phyloP scores from a whole-genome alignment of 2,797 vertebrate species.

The Molossus alvarezi region DNA sequence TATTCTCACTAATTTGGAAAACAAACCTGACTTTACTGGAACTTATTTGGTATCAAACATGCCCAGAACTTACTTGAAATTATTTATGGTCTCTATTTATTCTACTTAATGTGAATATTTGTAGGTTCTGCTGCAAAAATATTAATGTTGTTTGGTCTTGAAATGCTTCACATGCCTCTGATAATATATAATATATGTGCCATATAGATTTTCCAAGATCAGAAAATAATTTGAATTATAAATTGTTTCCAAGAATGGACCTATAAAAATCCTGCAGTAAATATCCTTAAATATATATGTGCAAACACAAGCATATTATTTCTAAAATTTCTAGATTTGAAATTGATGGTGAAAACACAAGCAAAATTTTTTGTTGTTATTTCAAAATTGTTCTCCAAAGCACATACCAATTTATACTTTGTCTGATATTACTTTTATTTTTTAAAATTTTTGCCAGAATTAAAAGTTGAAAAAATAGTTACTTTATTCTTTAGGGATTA shows the following conservation, averaged over 20 bases:
- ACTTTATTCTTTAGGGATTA: background rate
- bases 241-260: background rate
- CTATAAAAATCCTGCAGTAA: background rate
- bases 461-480: background rate
- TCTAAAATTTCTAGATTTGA: background rate
- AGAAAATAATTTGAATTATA: constrained; percentile 29
- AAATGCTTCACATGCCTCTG: background rate
- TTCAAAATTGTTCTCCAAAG: background rate
- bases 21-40: background rate
- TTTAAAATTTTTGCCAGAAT: background rate
- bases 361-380: background rate
- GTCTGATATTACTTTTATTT: background rate
- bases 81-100: constrained; percentile 1
- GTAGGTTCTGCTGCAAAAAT: background rate
- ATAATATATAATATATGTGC: background rate
- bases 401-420: background rate
- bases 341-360: background rate
- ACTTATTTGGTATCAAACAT: background rate
- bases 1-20: background rate
- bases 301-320: background rate
- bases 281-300: background rate
- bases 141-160: background rate
- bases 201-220: background rate
- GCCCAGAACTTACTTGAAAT: background rate
- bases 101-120: background rate